Base-by-base conservation (phyloP, 1,140 invertebrate species). In the Caenorhabditis remanei region DNA sequence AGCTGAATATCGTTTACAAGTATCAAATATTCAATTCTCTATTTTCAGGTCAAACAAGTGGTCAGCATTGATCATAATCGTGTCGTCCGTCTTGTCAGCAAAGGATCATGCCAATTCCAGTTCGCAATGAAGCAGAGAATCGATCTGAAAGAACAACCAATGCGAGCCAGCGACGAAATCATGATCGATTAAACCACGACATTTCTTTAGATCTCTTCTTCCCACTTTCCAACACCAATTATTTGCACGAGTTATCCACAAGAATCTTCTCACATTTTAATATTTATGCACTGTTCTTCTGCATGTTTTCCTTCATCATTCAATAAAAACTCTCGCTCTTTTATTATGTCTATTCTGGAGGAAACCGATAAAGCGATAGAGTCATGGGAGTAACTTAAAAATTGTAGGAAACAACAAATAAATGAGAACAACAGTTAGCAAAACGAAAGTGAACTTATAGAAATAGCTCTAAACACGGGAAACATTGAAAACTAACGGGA, bases 91-190 rank as follows among this genome's bases (percentile, higher is more conserved):
- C 84, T 92, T 6, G 85, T 88, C 8, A 90, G 89, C 53, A 92
- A 93, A 65, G 91, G 91, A 40, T 84, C 65, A 65, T 92, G 91
- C 53, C 89, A 92, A 41, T 92, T 93, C 71, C 91, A 91, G 89
- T 92, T 92, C 82, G 91, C 91, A 46, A 88, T 92, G 86, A 92
- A 92, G 50, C 91, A 92, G 53, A 84, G 90, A 61, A 89, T 92
- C 46, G 91, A 92, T 67, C 65, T 92, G 43, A 92, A 90, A 50
- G 91, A 92, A 63, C 55, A 75, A 14, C 87, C 89, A 14, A 83
- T 89, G 82, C 13, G 41, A 48, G 56, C 85, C 32, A 53, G 58
- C 41, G 83, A 86, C 11, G 67, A 88, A 56, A 85, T 88, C n/a
- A 88, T 88, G 63, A 85, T 88, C 53, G 87, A 88, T 71, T 88